phyloP scores from a whole-genome alignment of 2,888 invertebrate species.

The Lysandra coridon region DNA sequence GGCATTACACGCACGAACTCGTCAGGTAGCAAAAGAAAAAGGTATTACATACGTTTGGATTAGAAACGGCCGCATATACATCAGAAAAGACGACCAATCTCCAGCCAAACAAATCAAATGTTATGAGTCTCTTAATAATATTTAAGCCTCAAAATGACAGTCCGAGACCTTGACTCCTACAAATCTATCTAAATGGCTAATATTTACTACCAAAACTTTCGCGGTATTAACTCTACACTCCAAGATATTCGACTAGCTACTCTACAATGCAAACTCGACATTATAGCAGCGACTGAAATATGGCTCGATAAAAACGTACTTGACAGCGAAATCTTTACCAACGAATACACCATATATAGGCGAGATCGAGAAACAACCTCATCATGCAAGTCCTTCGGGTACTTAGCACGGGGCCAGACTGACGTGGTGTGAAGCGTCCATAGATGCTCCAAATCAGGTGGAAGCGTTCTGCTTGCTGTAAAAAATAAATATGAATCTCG shows the following conservation, averaged over 20 bases:
- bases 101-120: conserved; percentile 34
- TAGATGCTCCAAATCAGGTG: conserved; percentile 1
- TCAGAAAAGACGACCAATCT: conserved; percentile 35
- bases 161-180: conserved; percentile 4
- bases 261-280: conserved; percentile 29
- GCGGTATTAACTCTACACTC: conserved; percentile 36
- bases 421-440: too few species aligned
- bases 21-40: conserved; percentile 32
- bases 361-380: conserved; percentile 15
- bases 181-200: conserved; percentile 27
- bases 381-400: background rate
- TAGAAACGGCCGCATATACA: conserved; percentile 37
- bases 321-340: conserved; percentile 33
- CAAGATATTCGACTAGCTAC: conserved; percentile 29
- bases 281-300: conserved; percentile 36
- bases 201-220: conserved; percentile 36
- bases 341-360: conserved; percentile 29
- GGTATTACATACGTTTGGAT: conserved; percentile 37
- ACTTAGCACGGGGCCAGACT: too few species aligned
- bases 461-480: conserved; percentile 22
- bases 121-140: conserved; percentile 31
- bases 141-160: conserved; percentile 29
- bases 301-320: conserved; percentile 33
- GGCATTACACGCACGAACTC: conserved; percentile 33
- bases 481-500: conserved; percentile 14